phyloP scores from a whole-genome alignment of 2,888 invertebrate genomes.

The Cotesia congregata region DNA sequence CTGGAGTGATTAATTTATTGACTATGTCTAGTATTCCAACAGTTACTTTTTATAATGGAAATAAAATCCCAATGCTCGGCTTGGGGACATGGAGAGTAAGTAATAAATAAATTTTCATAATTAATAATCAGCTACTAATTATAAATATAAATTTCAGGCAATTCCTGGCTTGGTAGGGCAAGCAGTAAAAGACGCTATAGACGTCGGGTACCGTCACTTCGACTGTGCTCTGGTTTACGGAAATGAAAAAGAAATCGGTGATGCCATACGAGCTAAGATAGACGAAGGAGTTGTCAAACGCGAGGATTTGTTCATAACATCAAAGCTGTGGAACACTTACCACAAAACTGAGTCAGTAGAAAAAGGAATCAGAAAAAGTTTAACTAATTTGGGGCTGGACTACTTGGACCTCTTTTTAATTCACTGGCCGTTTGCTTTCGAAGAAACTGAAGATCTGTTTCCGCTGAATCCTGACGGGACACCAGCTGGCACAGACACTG shows the following conservation, averaged over 20 bases:
- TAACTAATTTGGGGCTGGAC: slow-evolving; percentile 79
- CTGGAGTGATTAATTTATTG: too few relatives aligned
- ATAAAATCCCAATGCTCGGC: slow-evolving; percentile 31
- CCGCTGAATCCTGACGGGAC: slow-evolving; percentile 77
- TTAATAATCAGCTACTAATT: background rate
- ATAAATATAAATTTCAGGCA: slow-evolving; percentile 60
- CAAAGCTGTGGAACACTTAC: slow-evolving; percentile 91
- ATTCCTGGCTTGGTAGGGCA: slow-evolving; percentile 69
- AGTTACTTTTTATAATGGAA: slow-evolving; percentile 24
- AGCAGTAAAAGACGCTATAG: slow-evolving; percentile 82
- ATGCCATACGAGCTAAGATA: slow-evolving; percentile 77
- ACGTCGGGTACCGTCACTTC: slow-evolving; percentile 84
- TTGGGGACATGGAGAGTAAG: slow-evolving; percentile 38
- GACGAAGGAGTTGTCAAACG: slow-evolving; percentile 78
- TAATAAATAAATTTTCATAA: background rate
- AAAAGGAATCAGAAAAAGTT: slow-evolving; percentile 76
- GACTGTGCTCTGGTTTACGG: slow-evolving; percentile 83
- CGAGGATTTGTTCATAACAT: slow-evolving; percentile 80
- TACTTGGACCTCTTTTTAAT: slow-evolving; percentile 90
- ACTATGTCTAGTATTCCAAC: background rate
- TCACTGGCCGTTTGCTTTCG: slow-evolving; percentile 90
- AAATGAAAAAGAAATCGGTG: slow-evolving; percentile 83
- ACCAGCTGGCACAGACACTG: slow-evolving; percentile 75
- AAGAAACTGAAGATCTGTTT: slow-evolving; percentile 75
- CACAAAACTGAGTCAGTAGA: slow-evolving; percentile 84